Evolutionary conservation across 2,797 vertebrate species (phyloP).

Genomic region (Argyrosomus regius): DNA sequence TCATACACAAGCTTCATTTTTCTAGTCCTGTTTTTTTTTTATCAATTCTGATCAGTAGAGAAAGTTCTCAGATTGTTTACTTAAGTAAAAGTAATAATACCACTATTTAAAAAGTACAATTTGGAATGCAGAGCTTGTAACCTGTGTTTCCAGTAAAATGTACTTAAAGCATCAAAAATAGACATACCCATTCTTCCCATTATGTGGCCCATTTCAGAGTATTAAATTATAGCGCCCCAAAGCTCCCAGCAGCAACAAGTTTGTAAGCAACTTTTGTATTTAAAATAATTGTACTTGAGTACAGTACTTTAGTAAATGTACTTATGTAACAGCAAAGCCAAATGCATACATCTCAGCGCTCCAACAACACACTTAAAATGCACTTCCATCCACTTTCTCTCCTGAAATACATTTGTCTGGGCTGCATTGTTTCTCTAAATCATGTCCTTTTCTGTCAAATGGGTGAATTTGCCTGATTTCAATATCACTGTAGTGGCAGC

Average conservation of each 20-base stretch:
- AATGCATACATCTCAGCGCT: background rate
- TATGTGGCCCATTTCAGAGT: background rate
- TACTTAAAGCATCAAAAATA: background rate
- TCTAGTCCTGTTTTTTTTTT: background rate
- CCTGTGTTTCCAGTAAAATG: background rate
- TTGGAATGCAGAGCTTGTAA: background rate
- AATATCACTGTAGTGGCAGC: constrained; percentile 59
- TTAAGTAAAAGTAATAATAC: background rate
- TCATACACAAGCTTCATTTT: background rate
- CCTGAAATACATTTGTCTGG: constrained; percentile 21
- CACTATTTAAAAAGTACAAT: background rate
- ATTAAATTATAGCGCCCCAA: background rate
- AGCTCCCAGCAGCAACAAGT: background rate
- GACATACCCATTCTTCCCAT: background rate
- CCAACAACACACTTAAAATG: constrained; percentile 6
- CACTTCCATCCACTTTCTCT: background rate
- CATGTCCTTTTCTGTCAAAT: constrained; percentile 55
- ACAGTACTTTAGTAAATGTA: background rate
- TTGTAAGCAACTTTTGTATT: background rate
- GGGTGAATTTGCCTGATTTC: constrained; percentile 58
- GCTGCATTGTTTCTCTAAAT: constrained; percentile 46
- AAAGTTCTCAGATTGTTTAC: background rate
- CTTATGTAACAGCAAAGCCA: background rate
- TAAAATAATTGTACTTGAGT: background rate
- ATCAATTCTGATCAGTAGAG: background rate